Base-by-base conservation (phyloP, 1,140 invertebrate species). In the Drosophila lacertosa region DNA sequence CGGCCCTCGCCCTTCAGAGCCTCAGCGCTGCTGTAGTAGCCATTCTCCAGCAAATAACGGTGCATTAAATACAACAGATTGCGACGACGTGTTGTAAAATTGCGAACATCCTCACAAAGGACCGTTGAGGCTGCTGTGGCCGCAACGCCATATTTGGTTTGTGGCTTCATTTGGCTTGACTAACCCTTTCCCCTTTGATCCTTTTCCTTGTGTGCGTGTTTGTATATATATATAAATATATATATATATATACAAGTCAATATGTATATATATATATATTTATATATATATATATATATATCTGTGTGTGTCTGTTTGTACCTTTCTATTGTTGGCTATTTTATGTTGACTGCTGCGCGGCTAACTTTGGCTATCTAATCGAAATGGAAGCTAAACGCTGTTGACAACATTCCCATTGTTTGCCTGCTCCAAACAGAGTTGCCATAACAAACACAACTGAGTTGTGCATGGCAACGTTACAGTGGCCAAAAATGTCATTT, bases 11-110 rank as follows among this genome's bases (percentile, higher is more conserved):
- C 91, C 11, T 92, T 91, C 35, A 97, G 91, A 1, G 91, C 84
- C 9, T 95, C 93, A 0, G 94, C 94, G 1, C 94, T 93, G 47
- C 94, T 92, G 16, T 93, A 78, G 71, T 94, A 95, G 82, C 96
- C 95, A 91, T 96, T 94, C 80, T 96, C 95, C 72, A 93, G 91
- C 66, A 98, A 91, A 93, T 95, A 97, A 26, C 94, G 93, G n/a
- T 94, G 90, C 60, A 97, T 94, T 45, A 98, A 92, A 82, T 96
- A 95, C n/a, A 96, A 91, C 3, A 97, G 92, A 89, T 95, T 95
- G 60, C 94, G 94, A 75, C 95, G 95, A 42, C 95, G 93, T 37
- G 74, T 69, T 26, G 67, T 77, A 15, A 84, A 84, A 15, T 89
- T 89, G 16, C 88, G 71, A 20, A 91, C 76, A 60, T 91, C 84